Base-by-base conservation (phyloP, 2,888 invertebrate genomes). In the Trileptium ribeirensis region DNA sequence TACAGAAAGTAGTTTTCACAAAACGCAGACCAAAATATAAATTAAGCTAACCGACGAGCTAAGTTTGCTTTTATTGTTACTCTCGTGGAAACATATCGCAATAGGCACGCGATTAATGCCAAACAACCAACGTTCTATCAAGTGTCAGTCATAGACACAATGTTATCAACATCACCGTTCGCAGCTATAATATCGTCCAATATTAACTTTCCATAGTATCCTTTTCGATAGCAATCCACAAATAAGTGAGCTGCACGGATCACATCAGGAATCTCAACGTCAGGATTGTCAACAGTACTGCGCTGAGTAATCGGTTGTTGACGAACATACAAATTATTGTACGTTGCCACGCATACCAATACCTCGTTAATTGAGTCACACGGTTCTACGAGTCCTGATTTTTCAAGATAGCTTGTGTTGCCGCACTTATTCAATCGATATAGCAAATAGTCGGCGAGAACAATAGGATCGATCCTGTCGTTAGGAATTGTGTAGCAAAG, bases 401-500 rank as follows among this genome's bases (percentile, higher is more conserved):
- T 1, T 8, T 79, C 8, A 2, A 80, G 37, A 36, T 78, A 78
- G 3, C 31, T 2, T 2, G 39, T 36, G 3, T 39, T n/a, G 1
- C 74, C 31, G 15, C 29, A 1, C 34, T 67, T 84, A 81, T 87
- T 87, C 67, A 88, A 80, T 84, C 84, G 87, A 80, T 83, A 88
- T 0, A 87, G 83, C 3, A 88, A 80, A 82, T 85, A 87, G 83
- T 87, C 87, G 29, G 87, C 87, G 3, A 87, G 83, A 70, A 84
- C 83, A 36, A 84, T 83, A 3, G 85, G 83, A 74, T 84, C 84
- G 3, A 86, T 86, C n/a, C 85, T 83, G 33, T 84, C 82, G 74
- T 88, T 87, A 1, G 86, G 82, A 24, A 88, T 84, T 75, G 87
- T 83, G 82, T 87, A 85, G 81, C 87, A 88, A 38, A 88, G 70